Conservation (phyloP, 2,113 vertebrate species). For the Formicarius rufipectus region DNA sequence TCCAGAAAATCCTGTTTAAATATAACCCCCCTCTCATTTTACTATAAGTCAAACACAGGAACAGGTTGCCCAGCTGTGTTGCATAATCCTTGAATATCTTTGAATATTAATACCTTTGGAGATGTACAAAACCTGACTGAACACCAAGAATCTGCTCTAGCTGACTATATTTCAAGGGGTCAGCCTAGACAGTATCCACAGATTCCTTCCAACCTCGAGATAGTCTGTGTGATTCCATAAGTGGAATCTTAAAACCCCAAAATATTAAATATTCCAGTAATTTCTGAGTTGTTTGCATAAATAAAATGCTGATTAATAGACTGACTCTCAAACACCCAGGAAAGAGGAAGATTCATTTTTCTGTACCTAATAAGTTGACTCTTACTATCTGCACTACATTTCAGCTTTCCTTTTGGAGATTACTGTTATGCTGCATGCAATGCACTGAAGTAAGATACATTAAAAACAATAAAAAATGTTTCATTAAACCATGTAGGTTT, state of each 20-base stretch:
- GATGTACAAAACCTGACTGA: neutral
- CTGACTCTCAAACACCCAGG: neutral
- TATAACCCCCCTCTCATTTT: neutral
- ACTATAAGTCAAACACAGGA: neutral
- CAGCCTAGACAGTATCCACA: neutral
- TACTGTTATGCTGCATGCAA: neutral
- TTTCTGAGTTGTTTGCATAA: neutral
- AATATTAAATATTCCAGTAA: neutral
- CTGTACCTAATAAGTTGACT: neutral
- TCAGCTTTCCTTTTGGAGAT: neutral
- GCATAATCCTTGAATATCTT: neutral
- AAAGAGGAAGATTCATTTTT: neutral
- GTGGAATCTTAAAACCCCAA: neutral
- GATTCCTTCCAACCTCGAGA: neutral
- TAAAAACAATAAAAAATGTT: neutral
- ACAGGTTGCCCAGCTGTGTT: neutral
- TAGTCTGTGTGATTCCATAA: neutral
- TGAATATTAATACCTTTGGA: neutral
- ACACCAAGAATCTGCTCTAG: neutral
- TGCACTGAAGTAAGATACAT: neutral
- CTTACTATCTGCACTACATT: neutral
- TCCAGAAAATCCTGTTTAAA: neutral
- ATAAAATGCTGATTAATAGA: neutral
- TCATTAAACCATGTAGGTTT: neutral
- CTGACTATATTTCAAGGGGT: neutral